phyloP scores from a whole-genome alignment of 1,140 invertebrate species.

The Drosophila willistoni region DNA sequence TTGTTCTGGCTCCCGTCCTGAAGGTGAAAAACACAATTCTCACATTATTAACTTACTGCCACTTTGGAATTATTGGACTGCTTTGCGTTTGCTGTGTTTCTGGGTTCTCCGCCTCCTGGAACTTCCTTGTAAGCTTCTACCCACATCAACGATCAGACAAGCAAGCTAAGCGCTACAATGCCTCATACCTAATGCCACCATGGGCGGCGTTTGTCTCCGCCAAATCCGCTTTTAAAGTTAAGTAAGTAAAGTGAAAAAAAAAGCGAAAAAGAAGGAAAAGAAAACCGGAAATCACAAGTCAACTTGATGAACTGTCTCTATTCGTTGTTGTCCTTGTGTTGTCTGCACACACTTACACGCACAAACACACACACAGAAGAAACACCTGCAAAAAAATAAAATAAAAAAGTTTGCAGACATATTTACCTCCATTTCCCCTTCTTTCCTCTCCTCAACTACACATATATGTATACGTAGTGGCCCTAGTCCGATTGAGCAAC shows the following conservation, averaged over 20 bases:
- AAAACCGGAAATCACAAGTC: conserved; percentile 80
- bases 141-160: conserved; percentile 57
- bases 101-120: conserved; percentile 1
- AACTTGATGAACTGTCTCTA: conserved; percentile 77
- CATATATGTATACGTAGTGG: background rate
- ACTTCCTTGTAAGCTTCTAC: conserved; percentile 24
- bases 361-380: conserved; percentile 55
- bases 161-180: conserved; percentile 41
- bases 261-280: conserved; percentile 21
- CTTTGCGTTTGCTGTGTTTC: background rate
- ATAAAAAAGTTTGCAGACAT: conserved; percentile 73
- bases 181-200: conserved; percentile 58
- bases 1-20: too few species aligned
- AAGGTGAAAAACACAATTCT: background rate
- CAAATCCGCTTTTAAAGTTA: conserved; percentile 78
- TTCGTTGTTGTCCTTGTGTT: conserved; percentile 44
- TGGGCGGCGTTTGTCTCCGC: conserved; percentile 75
- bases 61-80: conserved; percentile 38
- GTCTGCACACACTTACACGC: conserved; percentile 39
- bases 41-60: conserved; percentile 41
- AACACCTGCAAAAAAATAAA: conserved; percentile 72
- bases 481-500: conserved; percentile 15
- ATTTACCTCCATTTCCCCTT: conserved; percentile 34
- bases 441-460: too few species aligned
- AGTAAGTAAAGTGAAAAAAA: conserved; percentile 37